Evolutionary conservation across 2,888 invertebrate genomes (phyloP).

Genomic region (Dastarcus helophoroides): DNA sequence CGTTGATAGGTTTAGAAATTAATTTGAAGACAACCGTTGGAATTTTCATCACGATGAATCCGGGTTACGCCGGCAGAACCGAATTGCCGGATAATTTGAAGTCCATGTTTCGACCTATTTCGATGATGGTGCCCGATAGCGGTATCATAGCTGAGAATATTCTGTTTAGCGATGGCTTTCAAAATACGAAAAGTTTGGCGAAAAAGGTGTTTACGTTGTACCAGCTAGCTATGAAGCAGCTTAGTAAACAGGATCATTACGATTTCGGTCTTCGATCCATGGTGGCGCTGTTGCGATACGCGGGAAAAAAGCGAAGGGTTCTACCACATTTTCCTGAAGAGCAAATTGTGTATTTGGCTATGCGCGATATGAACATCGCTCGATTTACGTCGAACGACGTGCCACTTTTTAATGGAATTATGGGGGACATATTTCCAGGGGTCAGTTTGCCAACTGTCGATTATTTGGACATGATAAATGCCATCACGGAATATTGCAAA

Average conservation of each 20-base stretch:
- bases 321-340: constrained; percentile 60
- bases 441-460: constrained; percentile 62
- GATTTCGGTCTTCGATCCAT: constrained; percentile 84
- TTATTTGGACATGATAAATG: constrained; percentile 61
- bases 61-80: constrained; percentile 74
- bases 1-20: constrained; percentile 43
- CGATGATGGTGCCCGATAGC: constrained; percentile 84
- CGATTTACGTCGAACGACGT: constrained; percentile 75
- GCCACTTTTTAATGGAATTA: constrained; percentile 75
- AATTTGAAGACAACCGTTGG: constrained; percentile 65
- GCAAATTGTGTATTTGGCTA: constrained; percentile 64
- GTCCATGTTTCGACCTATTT: constrained; percentile 89
- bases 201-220: constrained; percentile 77
- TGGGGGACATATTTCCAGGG: constrained; percentile 78
- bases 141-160: constrained; percentile 81
- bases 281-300: constrained; percentile 74
- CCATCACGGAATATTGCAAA: constrained; percentile 53
- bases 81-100: constrained; percentile 85
- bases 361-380: constrained; percentile 88
- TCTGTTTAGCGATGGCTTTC: constrained; percentile 80
- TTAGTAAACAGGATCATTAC: constrained; percentile 83
- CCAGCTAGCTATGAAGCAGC: constrained; percentile 70
- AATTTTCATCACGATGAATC: constrained; percentile 88
- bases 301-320: constrained; percentile 66
- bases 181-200: constrained; percentile 60